Evolutionary conservation across 2,888 invertebrate species (phyloP).

Genomic region (Andrena haemorrhoa): DNA sequence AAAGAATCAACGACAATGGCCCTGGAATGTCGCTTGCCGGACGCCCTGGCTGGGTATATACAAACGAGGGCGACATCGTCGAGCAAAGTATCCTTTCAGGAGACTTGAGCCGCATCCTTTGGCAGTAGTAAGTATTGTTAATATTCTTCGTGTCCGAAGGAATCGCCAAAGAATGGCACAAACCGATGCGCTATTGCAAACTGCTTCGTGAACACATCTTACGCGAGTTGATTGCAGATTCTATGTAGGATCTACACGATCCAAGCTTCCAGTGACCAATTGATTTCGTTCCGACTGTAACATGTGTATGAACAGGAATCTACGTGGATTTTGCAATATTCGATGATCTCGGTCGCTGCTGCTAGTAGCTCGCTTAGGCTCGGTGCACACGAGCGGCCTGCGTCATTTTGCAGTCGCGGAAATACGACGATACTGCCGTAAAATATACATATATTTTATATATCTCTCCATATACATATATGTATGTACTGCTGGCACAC

Average conservation of each 20-base stretch:
- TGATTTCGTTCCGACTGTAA: too few relatives aligned
- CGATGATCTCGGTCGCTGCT: too few relatives aligned
- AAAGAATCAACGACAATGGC: constrained; percentile 3
- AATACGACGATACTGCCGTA: too few relatives aligned
- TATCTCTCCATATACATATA: too few relatives aligned
- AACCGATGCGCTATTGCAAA: not conserved
- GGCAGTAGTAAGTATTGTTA: not conserved
- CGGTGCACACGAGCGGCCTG: too few relatives aligned
- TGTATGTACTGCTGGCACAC: too few relatives aligned
- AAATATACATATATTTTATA: too few relatives aligned
- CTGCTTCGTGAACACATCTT: not conserved
- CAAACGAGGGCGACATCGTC: constrained; percentile 25
- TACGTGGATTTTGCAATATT: too few relatives aligned
- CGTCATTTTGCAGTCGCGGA: too few relatives aligned
- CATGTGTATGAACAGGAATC: too few relatives aligned
- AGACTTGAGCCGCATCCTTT: not conserved
- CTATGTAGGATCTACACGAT: constrained; percentile 23
- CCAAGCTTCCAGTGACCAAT: too few relatives aligned
- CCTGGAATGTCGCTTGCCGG: not conserved
- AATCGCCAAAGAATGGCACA: constrained; percentile 14
- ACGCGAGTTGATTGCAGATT: not conserved
- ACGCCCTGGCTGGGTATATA: not conserved
- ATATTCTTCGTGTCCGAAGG: not conserved
- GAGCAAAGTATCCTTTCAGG: constrained; percentile 17
- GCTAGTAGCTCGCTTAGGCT: too few relatives aligned